Percentiles rank a stretch among this genome's conserved stretches.
These are phyloP conservation scores for Drusus annulatus DNA, from an alignment of 1,140 invertebrate species.

Conservation along the genomic window DNA sequence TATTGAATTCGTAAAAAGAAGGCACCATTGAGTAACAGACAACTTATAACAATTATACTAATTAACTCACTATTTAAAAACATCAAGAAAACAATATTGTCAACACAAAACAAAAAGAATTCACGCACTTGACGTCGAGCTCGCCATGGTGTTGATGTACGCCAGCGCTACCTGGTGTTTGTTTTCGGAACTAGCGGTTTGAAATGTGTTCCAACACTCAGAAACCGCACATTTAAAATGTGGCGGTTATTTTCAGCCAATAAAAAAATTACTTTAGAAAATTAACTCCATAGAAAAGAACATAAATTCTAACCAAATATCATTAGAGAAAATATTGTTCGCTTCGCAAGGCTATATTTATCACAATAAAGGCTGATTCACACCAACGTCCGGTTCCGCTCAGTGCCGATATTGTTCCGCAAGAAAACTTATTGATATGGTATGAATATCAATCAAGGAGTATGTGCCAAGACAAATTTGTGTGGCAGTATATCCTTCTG, in stretches of 20 bases:
- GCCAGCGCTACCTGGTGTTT: conserved; percentile 62
- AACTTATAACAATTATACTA: conserved; percentile 33
- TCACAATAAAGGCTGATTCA: too few species aligned
- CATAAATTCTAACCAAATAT: too few species aligned
- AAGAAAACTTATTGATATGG: too few species aligned
- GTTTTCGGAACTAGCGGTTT: conserved; percentile 48
- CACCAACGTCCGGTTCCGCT: too few species aligned
- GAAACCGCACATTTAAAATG: conserved; percentile 31
- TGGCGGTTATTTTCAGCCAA: not conserved
- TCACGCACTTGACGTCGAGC: conserved; percentile 67
- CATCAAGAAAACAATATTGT: conserved; percentile 65
- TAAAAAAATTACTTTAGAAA: too few species aligned
- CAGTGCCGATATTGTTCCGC: too few species aligned
- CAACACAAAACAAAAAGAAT: conserved; percentile 68
- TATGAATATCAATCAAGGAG: too few species aligned
- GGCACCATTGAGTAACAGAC: conserved; percentile 34
- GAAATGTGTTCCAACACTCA: conserved; percentile 58
- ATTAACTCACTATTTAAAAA: conserved; percentile 50
- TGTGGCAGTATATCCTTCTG: too few species aligned
- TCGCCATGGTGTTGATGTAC: conserved; percentile 70
- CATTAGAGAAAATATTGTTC: too few species aligned
- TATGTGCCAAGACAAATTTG: too few species aligned
- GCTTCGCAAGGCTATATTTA: too few species aligned
- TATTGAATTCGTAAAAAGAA: conserved; percentile 40
- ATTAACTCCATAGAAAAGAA: too few species aligned